Conservation (phyloP, 1,140 invertebrate genomes). For the Ridgeia piscesae region DNA sequence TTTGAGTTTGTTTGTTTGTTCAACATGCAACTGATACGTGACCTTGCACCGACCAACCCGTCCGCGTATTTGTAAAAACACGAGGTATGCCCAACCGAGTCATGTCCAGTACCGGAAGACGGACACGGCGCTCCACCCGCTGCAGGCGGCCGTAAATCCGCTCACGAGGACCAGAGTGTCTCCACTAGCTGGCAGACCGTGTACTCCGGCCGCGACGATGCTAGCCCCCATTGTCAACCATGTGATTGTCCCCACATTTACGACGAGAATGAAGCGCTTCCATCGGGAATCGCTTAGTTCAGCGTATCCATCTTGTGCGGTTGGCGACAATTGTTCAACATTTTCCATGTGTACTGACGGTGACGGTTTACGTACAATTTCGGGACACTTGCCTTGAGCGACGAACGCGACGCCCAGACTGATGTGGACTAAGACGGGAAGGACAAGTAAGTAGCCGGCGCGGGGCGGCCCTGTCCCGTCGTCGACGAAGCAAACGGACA, state of each 20-base stretch:
- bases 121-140: not conserved
- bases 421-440: not conserved
- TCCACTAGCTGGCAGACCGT: not conserved
- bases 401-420: not conserved
- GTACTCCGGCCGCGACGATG: not conserved
- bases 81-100: no score
- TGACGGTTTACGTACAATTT: not conserved
- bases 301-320: no score
- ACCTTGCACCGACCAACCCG: not conserved
- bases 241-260: not conserved
- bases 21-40: not conserved
- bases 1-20: no score
- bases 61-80: not conserved
- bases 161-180: not conserved
- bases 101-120: not conserved
- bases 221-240: not conserved
- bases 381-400: not conserved
- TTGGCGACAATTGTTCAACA: not conserved
- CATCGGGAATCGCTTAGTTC: not conserved
- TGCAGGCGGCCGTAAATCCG: not conserved
- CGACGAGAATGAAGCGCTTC: not conserved
- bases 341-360: not conserved
- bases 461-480: no score
- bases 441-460: not conserved
- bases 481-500: not conserved